Conservation (phyloP, 2,113 vertebrate species). For the Engystomops pustulosus region DNA sequence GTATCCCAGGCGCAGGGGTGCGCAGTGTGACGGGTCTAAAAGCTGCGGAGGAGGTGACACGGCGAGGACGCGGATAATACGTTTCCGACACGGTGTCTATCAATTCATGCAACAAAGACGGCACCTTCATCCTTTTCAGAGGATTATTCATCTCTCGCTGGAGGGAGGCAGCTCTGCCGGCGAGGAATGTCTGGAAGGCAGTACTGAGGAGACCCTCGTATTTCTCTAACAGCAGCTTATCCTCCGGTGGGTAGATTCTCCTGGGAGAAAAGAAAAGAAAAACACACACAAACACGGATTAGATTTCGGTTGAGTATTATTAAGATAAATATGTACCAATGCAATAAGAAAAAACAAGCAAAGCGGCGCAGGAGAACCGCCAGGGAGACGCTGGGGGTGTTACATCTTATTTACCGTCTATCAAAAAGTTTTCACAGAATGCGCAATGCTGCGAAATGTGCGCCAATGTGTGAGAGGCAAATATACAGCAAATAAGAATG, state of each 20-base stretch:
- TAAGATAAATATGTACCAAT: neutral
- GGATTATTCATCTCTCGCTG: slow-evolving; percentile 98
- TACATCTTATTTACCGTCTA: neutral
- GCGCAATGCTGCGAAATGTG: neutral
- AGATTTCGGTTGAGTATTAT: neutral
- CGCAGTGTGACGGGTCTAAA: slow-evolving; percentile 13
- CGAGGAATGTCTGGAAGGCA: slow-evolving; percentile 97
- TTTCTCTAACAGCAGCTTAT: slow-evolving; percentile 95
- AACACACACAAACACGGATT: slow-evolving; percentile 5
- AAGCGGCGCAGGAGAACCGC: neutral
- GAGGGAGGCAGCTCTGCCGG: slow-evolving; percentile 95
- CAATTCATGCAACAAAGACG: slow-evolving; percentile 26
- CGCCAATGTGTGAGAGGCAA: neutral
- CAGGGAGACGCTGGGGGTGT: neutral
- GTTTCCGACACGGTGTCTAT: slow-evolving; percentile 5
- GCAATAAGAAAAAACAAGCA: neutral
- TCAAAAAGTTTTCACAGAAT: neutral
- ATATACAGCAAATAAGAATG: neutral
- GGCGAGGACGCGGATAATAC: slow-evolving; percentile 8
- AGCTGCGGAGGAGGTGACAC: slow-evolving; percentile 20
- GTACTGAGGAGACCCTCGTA: slow-evolving; percentile 93
- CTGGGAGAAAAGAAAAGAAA: slow-evolving; percentile 73
- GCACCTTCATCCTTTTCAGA: slow-evolving; percentile 98
- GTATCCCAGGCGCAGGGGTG: neutral
- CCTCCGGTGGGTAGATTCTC: slow-evolving; percentile 98